Base-by-base conservation (phyloP, 1,140 invertebrate species). In the Lordiphosa collinella region DNA sequence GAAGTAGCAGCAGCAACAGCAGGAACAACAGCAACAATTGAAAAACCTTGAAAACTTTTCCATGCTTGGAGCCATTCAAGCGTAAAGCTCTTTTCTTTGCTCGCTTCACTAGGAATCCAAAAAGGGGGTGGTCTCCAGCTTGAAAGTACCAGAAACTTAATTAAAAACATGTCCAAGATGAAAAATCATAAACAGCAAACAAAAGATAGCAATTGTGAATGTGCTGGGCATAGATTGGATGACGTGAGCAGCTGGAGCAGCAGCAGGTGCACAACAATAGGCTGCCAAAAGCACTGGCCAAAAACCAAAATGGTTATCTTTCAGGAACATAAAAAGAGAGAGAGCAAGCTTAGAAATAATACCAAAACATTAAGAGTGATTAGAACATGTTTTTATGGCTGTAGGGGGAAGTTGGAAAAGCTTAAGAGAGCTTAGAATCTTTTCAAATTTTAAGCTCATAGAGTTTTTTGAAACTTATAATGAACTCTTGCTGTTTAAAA, bases 91-190 rank as follows among this genome's bases (percentile, higher is more conserved):
- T 32, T 18, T 54, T 12, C 34, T 18, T 13, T 34, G 9, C 35
- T 43, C 29, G 11, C 25, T 40, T 2, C 9, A 13, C 16, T n/a
- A 18, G n/a, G 31, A 36, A 9, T 49, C 32, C 7, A 49, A 36
- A 9, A 14, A 12, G 40, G 32, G 40, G 41, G 12, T 8, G 37
- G 52, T 41, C 40, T 64, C 32, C 25, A 40, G 29, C 63, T 18
- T 52, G 7, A 11, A 14, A 18, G 16, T 49, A 58, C 22, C 22
- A 25, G 22, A 40, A 65, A 65, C 64, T 70, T 80, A 70, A 79
- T 79, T 80, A 80, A 68, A 73, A 72, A 51, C 54, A 49, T 56
- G 50, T 60, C 16, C 50, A 13, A 44, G 29, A 44, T 44, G 41
- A 44, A 44, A 56, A 68, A 44, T 52, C 47, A 61, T 48, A 69